Evolutionary conservation across 2,888 invertebrate genomes (phyloP), one percentile per base, ranked within the genome.

Genomic region (Eristalis arbustorum): DNA sequence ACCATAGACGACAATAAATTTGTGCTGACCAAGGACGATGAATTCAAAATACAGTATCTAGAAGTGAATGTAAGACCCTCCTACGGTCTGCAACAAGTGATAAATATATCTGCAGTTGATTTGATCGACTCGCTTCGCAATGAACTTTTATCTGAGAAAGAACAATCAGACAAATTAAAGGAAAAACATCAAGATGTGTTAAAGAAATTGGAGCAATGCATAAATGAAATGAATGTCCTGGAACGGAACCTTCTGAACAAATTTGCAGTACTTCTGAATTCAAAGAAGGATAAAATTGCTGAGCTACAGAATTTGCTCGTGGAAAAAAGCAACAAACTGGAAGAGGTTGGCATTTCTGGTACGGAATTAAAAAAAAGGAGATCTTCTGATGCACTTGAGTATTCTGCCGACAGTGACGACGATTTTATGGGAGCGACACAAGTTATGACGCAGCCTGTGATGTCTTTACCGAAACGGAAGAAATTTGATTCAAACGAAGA

Each of bases 281-380:
- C 88, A 23, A 91, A 91, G 63, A 92, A 91, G 37, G 79, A 89
- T 18, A 89, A 90, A 71, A 92, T 91, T 25, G 88, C 88, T 0
- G 89, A 91, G 23, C 76, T 91, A 3, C 89, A 91, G 14, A 74
- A 77, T 6, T 63, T 88, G n/a, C 75, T 88, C 22, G 25, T 61
- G 28, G 83, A 88, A 49, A 88, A 82, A 34, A 68, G 73, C 2
- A 69, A 42, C 13, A 68, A 56, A 28, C 66, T 84, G 3, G 80
- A 63, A 25, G 64, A 72, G n/a, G 67, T 66, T 4, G 76, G 74
- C 0, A 13, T 68, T 5, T 62, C 57, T 6, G 11, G 23, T 14
- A 13, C 10, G n/a, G 11, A 23, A 14, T 10, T 8, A 0, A n/a
- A 10, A 37, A 77, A 85, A 18, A 59, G 72, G 8, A 75, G 64